Evolutionary conservation across 2,113 vertebrate genomes (phyloP).

Genomic region (Candoia aspera): DNA sequence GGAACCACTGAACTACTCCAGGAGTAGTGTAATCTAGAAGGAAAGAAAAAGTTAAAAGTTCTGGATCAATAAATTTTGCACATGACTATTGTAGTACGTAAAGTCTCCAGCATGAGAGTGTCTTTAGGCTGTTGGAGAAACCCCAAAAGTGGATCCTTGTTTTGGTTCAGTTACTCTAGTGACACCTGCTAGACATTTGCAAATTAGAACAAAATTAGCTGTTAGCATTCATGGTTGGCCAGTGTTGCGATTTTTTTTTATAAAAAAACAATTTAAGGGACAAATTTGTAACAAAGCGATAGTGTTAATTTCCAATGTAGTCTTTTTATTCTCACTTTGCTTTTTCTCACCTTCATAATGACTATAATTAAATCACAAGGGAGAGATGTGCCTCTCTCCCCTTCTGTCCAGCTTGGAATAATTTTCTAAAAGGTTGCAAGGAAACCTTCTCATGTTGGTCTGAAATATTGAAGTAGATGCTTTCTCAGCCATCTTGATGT

Average conservation of each 20-base stretch:
- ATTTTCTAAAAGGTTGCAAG: background rate
- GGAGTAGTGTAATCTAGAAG: background rate
- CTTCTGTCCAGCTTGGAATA: background rate
- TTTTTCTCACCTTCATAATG: background rate
- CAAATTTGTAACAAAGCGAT: background rate
- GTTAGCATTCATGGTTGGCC: conserved; percentile 58
- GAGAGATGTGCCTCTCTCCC: no score
- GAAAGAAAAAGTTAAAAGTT: background rate
- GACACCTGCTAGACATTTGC: conserved; percentile 73
- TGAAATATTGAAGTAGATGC: background rate
- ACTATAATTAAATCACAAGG: background rate
- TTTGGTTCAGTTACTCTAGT: conserved; percentile 51
- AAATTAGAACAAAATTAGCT: conserved; percentile 43
- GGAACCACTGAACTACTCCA: background rate
- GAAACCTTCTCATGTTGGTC: background rate
- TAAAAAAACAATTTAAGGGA: background rate
- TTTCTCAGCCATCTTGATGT: background rate
- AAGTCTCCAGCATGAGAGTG: background rate
- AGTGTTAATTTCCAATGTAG: background rate
- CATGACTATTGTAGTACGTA: background rate
- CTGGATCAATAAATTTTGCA: background rate
- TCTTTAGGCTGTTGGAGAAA: background rate
- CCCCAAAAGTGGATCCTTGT: conserved; percentile 26
- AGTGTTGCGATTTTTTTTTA: conserved; percentile 2
- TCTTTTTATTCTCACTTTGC: background rate